Percentiles rank a stretch among this genome's conserved stretches.
These are phyloP conservation scores for Calephelis nemesis DNA, from an alignment of 1,140 invertebrate species.

Conservation along the genomic window DNA sequence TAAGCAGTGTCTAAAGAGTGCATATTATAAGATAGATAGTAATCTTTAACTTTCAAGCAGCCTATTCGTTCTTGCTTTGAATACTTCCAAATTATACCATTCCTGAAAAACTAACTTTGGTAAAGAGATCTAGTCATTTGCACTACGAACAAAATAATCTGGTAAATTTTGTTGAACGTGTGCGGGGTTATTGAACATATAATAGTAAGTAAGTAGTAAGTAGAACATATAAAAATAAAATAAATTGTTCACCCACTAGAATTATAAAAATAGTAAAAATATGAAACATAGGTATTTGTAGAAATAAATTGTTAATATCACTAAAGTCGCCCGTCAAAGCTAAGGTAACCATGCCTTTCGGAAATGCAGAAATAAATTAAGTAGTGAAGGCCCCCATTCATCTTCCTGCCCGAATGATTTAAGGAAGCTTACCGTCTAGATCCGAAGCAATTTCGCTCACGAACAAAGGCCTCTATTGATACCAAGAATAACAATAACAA, in stretches of 20 bases:
- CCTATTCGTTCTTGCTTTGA: too few species aligned
- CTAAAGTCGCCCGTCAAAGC: neutral
- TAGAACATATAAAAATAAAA: too few species aligned
- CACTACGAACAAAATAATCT: too few species aligned
- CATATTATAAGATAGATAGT: too few species aligned
- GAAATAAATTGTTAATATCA: neutral
- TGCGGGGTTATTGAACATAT: too few species aligned
- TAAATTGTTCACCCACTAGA: neutral
- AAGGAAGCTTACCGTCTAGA: conserved; percentile 36
- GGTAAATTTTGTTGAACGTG: too few species aligned
- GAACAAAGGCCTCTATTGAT: conserved; percentile 44
- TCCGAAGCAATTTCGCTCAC: conserved; percentile 29
- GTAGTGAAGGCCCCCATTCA: conserved; percentile 17
- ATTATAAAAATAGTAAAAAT: neutral
- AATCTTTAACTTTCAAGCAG: too few species aligned
- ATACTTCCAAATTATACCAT: too few species aligned
- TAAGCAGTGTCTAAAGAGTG: too few species aligned
- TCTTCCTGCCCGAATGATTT: conserved; percentile 45
- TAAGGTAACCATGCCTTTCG: conserved; percentile 32
- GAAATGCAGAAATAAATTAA: conserved; percentile 38
- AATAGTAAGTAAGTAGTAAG: too few species aligned
- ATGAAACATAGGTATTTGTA: neutral
- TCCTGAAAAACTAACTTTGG: too few species aligned
- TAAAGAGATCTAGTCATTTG: too few species aligned
- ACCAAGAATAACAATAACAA: conserved; percentile 36